Evolutionary conservation across 2,797 vertebrate species (phyloP).

Genomic region (Dendrocincla tyrannina): DNA sequence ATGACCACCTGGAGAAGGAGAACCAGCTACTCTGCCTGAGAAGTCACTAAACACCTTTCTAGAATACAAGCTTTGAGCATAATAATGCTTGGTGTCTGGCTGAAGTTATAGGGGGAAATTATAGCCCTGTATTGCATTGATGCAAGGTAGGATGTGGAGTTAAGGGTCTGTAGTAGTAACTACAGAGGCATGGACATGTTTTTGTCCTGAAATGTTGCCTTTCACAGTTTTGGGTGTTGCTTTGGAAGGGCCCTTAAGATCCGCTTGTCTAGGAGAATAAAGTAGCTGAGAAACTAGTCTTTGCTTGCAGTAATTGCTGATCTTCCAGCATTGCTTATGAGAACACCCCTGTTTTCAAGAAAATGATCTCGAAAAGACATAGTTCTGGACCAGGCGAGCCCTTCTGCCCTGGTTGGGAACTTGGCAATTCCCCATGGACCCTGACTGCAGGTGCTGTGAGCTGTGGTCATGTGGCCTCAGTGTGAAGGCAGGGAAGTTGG

Average conservation of each 20-base stretch:
- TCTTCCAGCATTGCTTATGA: neutral
- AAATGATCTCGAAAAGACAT: neutral
- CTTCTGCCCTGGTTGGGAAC: neutral
- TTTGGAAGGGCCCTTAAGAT: neutral
- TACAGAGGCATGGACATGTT: fast-evolving
- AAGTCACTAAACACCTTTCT: neutral
- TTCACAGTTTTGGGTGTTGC: neutral
- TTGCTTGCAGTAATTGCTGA: neutral
- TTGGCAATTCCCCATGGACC: neutral
- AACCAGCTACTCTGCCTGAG: neutral
- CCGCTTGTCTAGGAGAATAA: neutral
- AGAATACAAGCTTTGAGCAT: neutral
- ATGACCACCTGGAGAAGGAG: neutral
- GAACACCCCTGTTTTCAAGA: neutral
- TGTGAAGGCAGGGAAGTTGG: neutral
- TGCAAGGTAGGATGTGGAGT: neutral
- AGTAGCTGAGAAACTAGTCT: neutral
- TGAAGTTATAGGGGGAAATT: neutral
- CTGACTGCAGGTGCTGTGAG: neutral
- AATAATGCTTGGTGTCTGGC: neutral
- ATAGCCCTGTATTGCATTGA: neutral
- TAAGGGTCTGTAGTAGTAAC: neutral
- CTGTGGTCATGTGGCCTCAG: neutral
- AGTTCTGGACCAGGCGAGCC: fast-evolving
- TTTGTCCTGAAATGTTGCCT: neutral